Evolutionary conservation across 2,113 vertebrate genomes (phyloP), one percentile per base, ranked within the genome.

Genomic region (Xenus cinereus): DNA sequence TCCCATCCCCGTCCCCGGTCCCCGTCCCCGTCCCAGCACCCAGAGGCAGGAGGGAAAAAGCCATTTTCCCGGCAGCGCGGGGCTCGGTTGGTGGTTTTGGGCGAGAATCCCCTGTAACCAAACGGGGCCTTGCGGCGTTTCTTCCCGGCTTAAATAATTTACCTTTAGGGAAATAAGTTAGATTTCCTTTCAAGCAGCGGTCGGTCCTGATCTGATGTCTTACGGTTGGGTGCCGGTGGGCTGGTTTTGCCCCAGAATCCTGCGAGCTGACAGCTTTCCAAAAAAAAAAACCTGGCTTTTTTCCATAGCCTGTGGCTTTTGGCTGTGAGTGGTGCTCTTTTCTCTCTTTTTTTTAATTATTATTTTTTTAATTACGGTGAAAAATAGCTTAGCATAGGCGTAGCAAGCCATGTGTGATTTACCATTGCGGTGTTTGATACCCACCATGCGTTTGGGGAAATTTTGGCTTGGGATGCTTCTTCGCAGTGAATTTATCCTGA

Each of bases 41-140:
- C 86, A 56, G 39, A 95, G 89, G 67, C 88, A 93, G 93, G 37
- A 86, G 84, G 80, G 85, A 69, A 10, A 39, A 79, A 92, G 67
- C 30, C 14, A 1, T 21, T 54, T 59, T 59, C 78, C 71, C 35
- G 3, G 63, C 87, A 68, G 51, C 43, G 15, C 5, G 27, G 74
- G 64, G 87, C 76, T 82, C 8, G 9, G 14, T 69, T 12, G 89
- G 79, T 0, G 67, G 56, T 35, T 89, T 4, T 92, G 95, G 84
- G 59, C 0, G 0, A 89, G 81, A 78, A 46, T 56, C 54, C 59
- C 51, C 32, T n/a, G 0, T 2, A 11, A 37, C 30, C 64, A 3
- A 60, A 30, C 1, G 43, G 53, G 90, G 48, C 73, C n/a, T 87
- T 48, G 23, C 22, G 0, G 59, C 19, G 0, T 67, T 71, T 23